Evolutionary conservation across 2,113 vertebrate species (phyloP).

Genomic region (Okapia johnstoni): DNA sequence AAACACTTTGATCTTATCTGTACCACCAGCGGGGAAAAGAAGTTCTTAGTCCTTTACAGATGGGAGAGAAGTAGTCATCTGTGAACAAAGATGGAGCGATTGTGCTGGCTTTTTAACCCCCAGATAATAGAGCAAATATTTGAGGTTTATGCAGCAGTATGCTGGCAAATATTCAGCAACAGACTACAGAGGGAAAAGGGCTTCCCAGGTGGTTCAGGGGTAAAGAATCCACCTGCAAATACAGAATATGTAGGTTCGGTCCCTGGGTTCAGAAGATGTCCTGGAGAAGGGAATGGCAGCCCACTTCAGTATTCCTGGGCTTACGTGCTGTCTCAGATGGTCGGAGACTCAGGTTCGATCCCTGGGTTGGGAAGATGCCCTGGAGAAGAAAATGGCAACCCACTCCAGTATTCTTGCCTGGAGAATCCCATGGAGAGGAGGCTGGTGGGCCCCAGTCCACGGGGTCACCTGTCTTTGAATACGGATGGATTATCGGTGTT

Average conservation of each 20-base stretch:
- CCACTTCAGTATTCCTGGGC: neutral
- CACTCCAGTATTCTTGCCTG: neutral
- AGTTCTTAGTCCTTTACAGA: too few relatives aligned
- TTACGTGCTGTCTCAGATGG: rapidly evolving
- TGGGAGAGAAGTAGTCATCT: neutral
- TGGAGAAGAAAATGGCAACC: neutral
- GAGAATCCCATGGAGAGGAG: neutral
- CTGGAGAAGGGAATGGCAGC: neutral
- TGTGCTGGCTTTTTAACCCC: neutral
- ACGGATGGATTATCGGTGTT: neutral
- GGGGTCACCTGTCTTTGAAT: rapidly evolving
- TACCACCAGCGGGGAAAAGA: neutral
- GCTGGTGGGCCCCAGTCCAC: rapidly evolving
- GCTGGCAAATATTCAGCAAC: neutral
- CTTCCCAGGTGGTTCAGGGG: neutral
- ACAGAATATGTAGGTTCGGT: neutral
- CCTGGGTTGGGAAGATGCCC: neutral
- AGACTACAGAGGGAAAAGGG: rapidly evolving
- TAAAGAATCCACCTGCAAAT: neutral
- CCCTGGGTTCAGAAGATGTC: neutral
- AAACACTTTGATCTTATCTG: neutral
- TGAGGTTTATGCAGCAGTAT: neutral
- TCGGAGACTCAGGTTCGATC: neutral
- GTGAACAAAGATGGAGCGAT: neutral
- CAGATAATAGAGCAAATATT: neutral